Conservation (phyloP, 2,113 vertebrate genomes). For the Lates calcarifer region DNA sequence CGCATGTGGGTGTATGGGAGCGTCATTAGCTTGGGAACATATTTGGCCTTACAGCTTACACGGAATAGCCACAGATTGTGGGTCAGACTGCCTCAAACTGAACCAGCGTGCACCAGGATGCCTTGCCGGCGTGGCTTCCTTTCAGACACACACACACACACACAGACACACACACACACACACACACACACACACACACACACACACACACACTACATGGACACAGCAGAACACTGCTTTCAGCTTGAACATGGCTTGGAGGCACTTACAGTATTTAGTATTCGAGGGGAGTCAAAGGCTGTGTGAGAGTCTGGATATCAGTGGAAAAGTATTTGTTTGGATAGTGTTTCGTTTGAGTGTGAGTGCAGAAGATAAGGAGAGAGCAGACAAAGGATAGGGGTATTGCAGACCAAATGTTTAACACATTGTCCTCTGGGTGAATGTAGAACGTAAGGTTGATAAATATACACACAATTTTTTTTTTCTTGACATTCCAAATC, state of each 20-base stretch:
- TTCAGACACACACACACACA: too few species aligned
- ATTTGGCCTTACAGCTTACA: constrained; percentile 46
- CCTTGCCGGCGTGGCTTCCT: constrained; percentile 29
- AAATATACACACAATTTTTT: neutral
- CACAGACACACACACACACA: constrained; percentile 14
- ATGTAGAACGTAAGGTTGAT: neutral
- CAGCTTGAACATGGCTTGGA: constrained; percentile 32
- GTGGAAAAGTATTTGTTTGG: constrained; percentile 20
- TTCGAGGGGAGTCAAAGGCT: constrained; percentile 35
- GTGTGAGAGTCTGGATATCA: constrained; percentile 50
- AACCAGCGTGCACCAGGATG: constrained; percentile 14
- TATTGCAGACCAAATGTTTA: constrained; percentile 33
- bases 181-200: constrained; percentile 20
- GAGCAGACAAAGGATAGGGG: constrained; percentile 48
- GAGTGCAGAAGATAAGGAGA: constrained; percentile 21
- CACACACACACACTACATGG: constrained; percentile 8
- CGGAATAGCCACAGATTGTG: constrained; percentile 27
- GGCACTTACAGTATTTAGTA: constrained; percentile 44
- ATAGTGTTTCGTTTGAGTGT: neutral
- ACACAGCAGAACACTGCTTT: constrained; percentile 26
- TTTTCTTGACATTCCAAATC: neutral
- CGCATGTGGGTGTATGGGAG: constrained; percentile 29
- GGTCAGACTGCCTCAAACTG: constrained; percentile 33
- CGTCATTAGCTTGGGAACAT: constrained; percentile 38
- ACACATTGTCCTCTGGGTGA: constrained; percentile 19